phyloP scores from a whole-genome alignment of 2,113 vertebrate genomes.

The Etia nguti region DNA sequence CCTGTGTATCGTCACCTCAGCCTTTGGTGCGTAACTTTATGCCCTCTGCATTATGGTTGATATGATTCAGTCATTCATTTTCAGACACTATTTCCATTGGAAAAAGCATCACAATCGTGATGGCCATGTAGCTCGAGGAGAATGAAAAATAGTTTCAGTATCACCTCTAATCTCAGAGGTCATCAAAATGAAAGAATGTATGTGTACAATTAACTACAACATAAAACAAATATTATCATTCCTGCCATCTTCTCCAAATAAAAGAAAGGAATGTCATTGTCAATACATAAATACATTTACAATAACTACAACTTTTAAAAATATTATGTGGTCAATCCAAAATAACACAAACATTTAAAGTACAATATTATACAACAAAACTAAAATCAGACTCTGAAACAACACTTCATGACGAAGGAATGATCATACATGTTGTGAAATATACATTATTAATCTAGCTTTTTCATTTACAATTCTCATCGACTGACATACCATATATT shows the following conservation, averaged over 20 bases:
- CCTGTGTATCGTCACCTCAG: neutral
- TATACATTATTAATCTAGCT: slow-evolving; percentile 67
- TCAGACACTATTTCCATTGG: slow-evolving; percentile 4
- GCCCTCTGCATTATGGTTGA: slow-evolving; percentile 25
- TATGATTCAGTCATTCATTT: neutral
- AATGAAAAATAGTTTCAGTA: neutral
- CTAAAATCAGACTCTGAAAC: slow-evolving; percentile 42
- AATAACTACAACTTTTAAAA: slow-evolving; percentile 69
- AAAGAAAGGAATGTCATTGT: slow-evolving; percentile 43
- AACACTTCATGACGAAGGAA: slow-evolving; percentile 58
- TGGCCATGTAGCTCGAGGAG: slow-evolving; percentile 11
- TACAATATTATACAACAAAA: slow-evolving; percentile 64
- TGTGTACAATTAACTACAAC: slow-evolving; percentile 41
- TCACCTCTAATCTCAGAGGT: slow-evolving; percentile 48
- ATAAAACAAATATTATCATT: slow-evolving; percentile 32
- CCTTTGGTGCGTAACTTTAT: slow-evolving; percentile 1
- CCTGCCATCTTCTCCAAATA: slow-evolving; percentile 33
- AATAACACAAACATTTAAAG: slow-evolving; percentile 62
- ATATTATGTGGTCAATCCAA: slow-evolving; percentile 53
- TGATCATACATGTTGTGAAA: slow-evolving; percentile 67
- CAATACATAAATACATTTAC: slow-evolving; percentile 77
- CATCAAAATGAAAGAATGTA: slow-evolving; percentile 40
- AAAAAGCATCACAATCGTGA: slow-evolving; percentile 29
- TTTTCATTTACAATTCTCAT: slow-evolving; percentile 63
- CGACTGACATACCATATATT: slow-evolving; percentile 62